Percentiles rank a stretch among this genome's conserved stretches.
phyloP scores from a whole-genome alignment of 2,797 vertebrate species.

The Schizothorax lantsangensis region DNA sequence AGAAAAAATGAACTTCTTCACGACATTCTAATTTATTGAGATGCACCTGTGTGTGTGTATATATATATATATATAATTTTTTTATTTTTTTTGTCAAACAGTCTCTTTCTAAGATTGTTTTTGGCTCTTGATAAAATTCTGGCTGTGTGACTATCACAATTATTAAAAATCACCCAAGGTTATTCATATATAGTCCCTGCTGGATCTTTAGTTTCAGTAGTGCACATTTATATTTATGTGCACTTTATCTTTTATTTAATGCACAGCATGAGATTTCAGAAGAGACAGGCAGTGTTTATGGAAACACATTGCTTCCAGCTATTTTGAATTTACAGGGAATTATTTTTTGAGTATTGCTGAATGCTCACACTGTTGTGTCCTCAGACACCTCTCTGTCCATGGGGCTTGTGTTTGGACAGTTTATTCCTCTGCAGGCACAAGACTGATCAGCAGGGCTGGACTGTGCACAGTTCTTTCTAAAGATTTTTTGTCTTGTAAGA shows the following conservation, averaged over 20 bases:
- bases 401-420: conserved; percentile 29
- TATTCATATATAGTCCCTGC: neutral
- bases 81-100: neutral
- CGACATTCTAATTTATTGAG: no score
- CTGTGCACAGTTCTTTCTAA: conserved; percentile 1
- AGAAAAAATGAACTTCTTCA: no score
- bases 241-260: conserved; percentile 37
- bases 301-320: conserved; percentile 43
- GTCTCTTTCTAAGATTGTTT: neutral
- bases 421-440: conserved; percentile 30
- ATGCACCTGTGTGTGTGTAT: no score
- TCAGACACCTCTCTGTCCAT: neutral
- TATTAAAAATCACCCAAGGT: neutral
- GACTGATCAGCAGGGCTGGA: conserved; percentile 6
- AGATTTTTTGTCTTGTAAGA: neutral
- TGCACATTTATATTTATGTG: conserved; percentile 32
- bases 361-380: neutral
- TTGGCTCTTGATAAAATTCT: neutral
- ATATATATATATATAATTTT: neutral
- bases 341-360: conserved; percentile 15
- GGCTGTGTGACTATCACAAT: neutral
- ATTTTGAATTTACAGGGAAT: neutral
- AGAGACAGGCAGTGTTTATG: conserved; percentile 59
- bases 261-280: conserved; percentile 40
- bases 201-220: neutral